phyloP scores from a whole-genome alignment of 2,113 vertebrate genomes.

The Isurus oxyrinchus region DNA sequence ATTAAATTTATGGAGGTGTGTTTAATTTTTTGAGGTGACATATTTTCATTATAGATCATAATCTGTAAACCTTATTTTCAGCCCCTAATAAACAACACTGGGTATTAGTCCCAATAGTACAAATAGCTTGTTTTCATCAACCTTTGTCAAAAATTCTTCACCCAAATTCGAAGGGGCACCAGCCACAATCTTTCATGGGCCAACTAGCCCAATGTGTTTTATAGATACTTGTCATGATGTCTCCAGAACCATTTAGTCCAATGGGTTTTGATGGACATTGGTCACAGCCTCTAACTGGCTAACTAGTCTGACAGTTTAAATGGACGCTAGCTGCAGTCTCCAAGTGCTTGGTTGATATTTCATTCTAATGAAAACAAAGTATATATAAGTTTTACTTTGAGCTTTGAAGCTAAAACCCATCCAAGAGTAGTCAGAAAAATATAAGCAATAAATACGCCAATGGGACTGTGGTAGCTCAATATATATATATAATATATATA shows the following conservation, averaged over 20 bases:
- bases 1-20: neutral
- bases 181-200: neutral
- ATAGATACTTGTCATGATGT: neutral
- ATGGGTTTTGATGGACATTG: neutral
- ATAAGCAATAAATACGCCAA: neutral
- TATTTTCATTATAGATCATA: neutral
- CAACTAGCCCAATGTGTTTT: neutral
- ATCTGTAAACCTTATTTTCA: neutral
- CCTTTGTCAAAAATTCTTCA: neutral
- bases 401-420: neutral
- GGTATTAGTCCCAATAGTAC: neutral
- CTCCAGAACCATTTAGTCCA: neutral
- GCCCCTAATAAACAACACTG: neutral
- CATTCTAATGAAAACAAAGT: neutral
- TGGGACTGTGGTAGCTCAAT: neutral
- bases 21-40: constrained; percentile 10
- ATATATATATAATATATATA: neutral
- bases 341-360: neutral
- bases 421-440: constrained; percentile 17
- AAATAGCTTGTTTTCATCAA: neutral
- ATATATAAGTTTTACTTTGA: neutral
- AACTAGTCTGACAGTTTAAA: neutral
- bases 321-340: neutral
- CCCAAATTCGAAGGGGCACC: neutral
- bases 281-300: neutral